Evolutionary conservation across 1,140 invertebrate species (phyloP), one percentile per base, ranked within the genome.

Genomic region (Diabrotica undecimpunctata): DNA sequence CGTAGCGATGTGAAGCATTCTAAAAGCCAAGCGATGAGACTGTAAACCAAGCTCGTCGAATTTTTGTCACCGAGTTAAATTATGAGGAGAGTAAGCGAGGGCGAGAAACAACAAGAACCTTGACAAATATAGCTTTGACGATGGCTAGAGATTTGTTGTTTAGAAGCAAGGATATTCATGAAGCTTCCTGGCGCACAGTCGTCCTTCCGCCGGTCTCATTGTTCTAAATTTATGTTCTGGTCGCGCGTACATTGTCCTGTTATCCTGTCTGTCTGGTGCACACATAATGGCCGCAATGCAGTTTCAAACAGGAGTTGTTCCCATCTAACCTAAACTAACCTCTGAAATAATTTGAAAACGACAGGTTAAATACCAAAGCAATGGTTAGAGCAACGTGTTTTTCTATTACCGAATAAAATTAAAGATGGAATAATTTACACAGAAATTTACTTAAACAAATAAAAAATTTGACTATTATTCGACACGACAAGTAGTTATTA

Each of bases 151-250:
- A 64, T 53, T 57, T 52, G 67, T 66, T 66, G 63, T 59, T 65
- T 53, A 62, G 51, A 60, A 68, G 66, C 66, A 70, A 62, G 68
- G 66, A 62, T 66, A 70, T 72, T 66, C 70, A 64, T 65, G 56
- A 62, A 35, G 61, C 69, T 72, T 72, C 68, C 70, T 64, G 70
- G 65, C 68, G 70, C 66, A 68, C 61, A 61, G 63, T 56, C 63
- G 68, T 66, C 61, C 41, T 66, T 57, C 65, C 68, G 70, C 68
- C 70, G 66, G 64, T 66, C 66, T 63, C 64, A 70, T 70, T 72
- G 70, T 72, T 59, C 69, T 59, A 64, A 66, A 72, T 72, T 72
- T 72, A 72, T 72, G 66, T 67, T 60, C 69, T 67, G 66, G 69
- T 53, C 60, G 69, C 60, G 66, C 64, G 69, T 62, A 62, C 66